Base-by-base conservation (phyloP, 2,113 vertebrate species). In the Vanacampus margaritifer region DNA sequence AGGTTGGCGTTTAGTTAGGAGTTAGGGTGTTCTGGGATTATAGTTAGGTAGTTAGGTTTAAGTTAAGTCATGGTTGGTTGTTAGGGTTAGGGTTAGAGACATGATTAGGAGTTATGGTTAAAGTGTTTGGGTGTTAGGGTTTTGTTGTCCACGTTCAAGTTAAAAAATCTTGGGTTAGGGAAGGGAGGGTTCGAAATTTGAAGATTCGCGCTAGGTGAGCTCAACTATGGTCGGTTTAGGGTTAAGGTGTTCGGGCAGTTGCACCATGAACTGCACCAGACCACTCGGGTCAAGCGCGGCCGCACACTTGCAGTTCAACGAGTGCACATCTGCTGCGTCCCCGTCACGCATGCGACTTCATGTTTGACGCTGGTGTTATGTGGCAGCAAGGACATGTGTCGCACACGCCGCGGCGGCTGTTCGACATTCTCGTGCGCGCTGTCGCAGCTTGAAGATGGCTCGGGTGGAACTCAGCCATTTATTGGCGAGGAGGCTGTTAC, bases 281-380 rank as follows among this genome's bases (percentile, higher is more conserved):
- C 14, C 13, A 16, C 24, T 57, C 14, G 7, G 14, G 16, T 26
- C 16, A 14, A 32, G 14, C 54, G 16, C 17, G 24, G 14, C 6
- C 32, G 54, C 54, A 26, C 68, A 67, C 39, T 67, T 14, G 35
- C 60, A 60, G 67, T 71, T 14, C 32, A 50, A 66, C 71, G 43
- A 69, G 70, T 39, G 61, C 35, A 46, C 73, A 76, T 74, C 62
- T 59, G 75, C 43, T 43, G 43, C 58, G 53, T 57, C 45, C 58
- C 65, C 21, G 76, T 57, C 51, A 43, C 78, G 72, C 68, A 64
- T 80, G 82, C 68, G 65, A 79, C 79, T 43, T 43, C 58, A 73
- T 71, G 74, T 69, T 67, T 62, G 71, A 75, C 68, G 69, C 58
- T 41, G 72, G 69, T 80, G 71, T 75, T 51, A 43, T 39, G 66